Conservation (phyloP, 2,797 vertebrate species). For the Pangasius mekongensis region DNA sequence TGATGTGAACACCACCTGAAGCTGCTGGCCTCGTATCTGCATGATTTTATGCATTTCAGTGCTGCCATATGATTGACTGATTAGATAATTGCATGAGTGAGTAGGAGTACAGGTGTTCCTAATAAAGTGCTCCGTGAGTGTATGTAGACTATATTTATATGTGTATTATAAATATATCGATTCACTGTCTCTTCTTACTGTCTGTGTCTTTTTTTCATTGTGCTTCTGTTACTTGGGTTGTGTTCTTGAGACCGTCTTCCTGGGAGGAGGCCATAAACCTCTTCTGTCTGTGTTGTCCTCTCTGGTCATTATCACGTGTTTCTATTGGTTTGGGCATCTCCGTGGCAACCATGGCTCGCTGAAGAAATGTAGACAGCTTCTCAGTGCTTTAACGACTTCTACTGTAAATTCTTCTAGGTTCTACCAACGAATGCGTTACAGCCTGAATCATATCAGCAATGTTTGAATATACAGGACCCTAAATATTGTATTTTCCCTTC, state of each 20-base stretch:
- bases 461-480: neutral
- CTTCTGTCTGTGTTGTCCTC: conserved; percentile 1
- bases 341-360: conserved; percentile 25
- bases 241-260: neutral
- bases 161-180: neutral
- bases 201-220: neutral
- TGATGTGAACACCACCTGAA: neutral
- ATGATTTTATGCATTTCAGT: neutral
- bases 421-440: neutral
- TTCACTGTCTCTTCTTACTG: neutral
- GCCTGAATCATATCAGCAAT: neutral
- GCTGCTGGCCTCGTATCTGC: neutral
- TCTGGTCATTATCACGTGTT: conserved; percentile 18
- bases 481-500: neutral
- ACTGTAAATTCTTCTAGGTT: neutral
- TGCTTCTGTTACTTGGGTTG: neutral
- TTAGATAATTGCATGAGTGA: neutral
- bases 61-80: neutral
- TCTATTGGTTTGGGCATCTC: conserved; percentile 39
- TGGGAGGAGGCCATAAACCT: neutral
- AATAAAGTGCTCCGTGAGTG: neutral
- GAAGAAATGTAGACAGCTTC: neutral
- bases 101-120: neutral
- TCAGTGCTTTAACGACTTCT: neutral
- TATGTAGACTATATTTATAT: neutral